These are phyloP conservation scores for Tonatia bakeri DNA, from an alignment of 2,113 vertebrate species.

Conservation along the genomic window DNA sequence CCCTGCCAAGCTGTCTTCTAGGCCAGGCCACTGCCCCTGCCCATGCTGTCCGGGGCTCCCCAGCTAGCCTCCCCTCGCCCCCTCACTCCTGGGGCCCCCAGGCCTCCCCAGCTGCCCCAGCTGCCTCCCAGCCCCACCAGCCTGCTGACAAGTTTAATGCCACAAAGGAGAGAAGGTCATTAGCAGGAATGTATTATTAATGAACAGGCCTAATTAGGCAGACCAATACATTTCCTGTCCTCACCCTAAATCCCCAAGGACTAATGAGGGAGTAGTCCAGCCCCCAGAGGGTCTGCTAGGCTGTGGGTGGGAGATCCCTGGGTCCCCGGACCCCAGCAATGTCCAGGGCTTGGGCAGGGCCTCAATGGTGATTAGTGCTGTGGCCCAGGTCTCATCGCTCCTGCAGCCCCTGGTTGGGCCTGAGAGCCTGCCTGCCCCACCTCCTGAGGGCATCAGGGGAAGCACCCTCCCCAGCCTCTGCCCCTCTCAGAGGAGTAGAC, in stretches of 20 bases:
- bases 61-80: neutral
- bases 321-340: neutral
- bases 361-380: fast-evolving
- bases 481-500: neutral
- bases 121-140: neutral
- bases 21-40: neutral
- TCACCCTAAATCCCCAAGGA: neutral
- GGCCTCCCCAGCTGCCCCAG: neutral
- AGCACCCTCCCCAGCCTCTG: neutral
- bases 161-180: conserved; percentile 29
- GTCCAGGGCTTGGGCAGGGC: no score
- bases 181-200: conserved; percentile 36
- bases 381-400: fast-evolving
- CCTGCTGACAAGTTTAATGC: conserved; percentile 32
- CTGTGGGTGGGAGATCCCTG: neutral
- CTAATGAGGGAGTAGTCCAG: neutral
- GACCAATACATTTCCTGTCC: neutral
- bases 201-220: neutral
- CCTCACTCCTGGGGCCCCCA: no score
- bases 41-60: neutral
- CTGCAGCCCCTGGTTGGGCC: neutral
- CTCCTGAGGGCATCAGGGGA: neutral
- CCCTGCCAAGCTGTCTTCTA: neutral
- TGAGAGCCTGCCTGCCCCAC: no score
- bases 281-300: neutral